These are phyloP conservation scores for Brachyopa scutellaris DNA, from an alignment of 2,888 invertebrate genomes.

Conservation along the genomic window DNA sequence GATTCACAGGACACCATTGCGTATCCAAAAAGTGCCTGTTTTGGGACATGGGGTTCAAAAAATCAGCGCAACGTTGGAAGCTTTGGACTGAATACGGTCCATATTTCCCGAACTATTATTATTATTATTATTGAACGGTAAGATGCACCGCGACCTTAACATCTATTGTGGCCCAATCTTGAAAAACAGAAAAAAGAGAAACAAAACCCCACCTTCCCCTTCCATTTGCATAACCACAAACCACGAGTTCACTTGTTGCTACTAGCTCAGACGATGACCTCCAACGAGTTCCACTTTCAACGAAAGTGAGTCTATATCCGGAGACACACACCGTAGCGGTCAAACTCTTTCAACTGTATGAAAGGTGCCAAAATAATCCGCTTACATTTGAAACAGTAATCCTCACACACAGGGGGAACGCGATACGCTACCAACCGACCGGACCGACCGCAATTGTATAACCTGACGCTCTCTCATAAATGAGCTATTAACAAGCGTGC, in stretches of 20 bases:
- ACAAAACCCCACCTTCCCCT: neutral
- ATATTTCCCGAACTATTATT: no score
- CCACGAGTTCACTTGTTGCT: neutral
- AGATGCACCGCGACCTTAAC: no score
- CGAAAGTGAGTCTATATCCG: slow-evolving; percentile 1
- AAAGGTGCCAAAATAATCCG: slow-evolving; percentile 71
- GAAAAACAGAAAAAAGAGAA: neutral
- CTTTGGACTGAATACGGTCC: no score
- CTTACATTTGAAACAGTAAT: slow-evolving; percentile 58
- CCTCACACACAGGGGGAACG: slow-evolving; percentile 36
- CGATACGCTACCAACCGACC: slow-evolving; percentile 3
- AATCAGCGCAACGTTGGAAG: no score
- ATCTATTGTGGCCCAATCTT: no score
- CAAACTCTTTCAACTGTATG: slow-evolving; percentile 42
- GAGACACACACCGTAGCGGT: neutral
- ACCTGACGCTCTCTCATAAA: slow-evolving; percentile 65
- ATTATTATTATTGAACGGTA: no score
- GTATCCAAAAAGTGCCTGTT: no score
- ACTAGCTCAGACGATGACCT: slow-evolving; percentile 23
- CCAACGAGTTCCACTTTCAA: slow-evolving; percentile 10
- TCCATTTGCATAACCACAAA: slow-evolving; percentile 5
- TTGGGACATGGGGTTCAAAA: no score
- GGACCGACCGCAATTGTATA: slow-evolving; percentile 29
- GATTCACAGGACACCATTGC: no score
- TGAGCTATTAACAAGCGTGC: slow-evolving; percentile 71